Conservation (phyloP, 2,888 invertebrate species). For the Chesias legatella region DNA sequence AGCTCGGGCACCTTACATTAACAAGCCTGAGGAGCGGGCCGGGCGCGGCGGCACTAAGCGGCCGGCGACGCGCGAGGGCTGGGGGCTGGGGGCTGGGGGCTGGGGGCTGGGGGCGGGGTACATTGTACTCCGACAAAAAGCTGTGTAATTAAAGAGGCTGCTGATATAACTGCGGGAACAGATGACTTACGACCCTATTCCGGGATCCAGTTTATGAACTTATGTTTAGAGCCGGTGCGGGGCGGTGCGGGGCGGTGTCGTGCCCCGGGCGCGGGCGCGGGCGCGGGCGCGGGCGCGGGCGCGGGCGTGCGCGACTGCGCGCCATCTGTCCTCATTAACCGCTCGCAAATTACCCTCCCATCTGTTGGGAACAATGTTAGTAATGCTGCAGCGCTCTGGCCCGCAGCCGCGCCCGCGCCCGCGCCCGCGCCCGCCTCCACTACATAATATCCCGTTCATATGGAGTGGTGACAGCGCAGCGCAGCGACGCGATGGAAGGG, state of each 20-base stretch:
- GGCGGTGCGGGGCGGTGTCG: neutral
- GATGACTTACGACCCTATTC: slow-evolving; percentile 23
- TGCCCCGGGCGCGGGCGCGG: neutral
- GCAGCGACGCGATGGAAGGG: too few species aligned
- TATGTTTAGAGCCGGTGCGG: slow-evolving; percentile 19
- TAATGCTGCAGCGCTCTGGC: neutral
- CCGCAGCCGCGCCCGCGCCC: too few species aligned
- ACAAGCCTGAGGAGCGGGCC: too few species aligned
- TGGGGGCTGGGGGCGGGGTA: neutral
- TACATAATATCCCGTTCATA: too few species aligned
- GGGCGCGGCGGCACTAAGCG: neutral
- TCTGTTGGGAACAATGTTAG: too few species aligned
- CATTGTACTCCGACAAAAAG: slow-evolving; percentile 21
- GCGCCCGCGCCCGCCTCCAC: too few species aligned
- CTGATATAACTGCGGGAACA: slow-evolving; percentile 25
- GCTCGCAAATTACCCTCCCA: too few species aligned
- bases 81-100: neutral
- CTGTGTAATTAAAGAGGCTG: slow-evolving; percentile 24
- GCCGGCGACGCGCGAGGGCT: neutral
- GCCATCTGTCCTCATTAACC: neutral
- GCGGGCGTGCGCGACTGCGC: too few species aligned
- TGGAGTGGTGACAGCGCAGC: too few species aligned
- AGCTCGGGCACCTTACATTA: too few species aligned
- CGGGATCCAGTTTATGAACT: slow-evolving; percentile 23
- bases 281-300: too few species aligned